Evolutionary conservation across 2,888 invertebrate species (phyloP), one percentile per base, ranked within the genome.

Genomic region (Hypsopygia costalis): DNA sequence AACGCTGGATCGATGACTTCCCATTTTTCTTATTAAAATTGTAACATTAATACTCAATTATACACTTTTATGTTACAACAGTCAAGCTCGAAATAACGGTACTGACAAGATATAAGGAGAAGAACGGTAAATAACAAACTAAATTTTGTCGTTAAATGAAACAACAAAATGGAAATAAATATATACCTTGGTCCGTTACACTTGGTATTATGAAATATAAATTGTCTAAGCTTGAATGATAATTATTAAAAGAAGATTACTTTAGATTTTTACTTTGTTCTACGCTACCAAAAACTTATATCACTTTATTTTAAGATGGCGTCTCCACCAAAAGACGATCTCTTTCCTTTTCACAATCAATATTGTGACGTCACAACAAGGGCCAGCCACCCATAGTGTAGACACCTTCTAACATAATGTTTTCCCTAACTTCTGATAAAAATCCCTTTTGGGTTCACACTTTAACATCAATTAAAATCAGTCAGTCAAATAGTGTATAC

Each of bases 151-250:
- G 56, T 58, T 69, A 49, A 51, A 52, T 44, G 60, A 61, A 69
- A 69, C 62, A 72, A 68, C 69, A 79, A 75, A 65, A 69, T 58
- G 58, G 71, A 90, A 90, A 90, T 90, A 89, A 70, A 63, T 58
- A 66, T 88, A 79, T 91, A 94, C 94, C 93, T 93, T 93, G 93
- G 94, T 94, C 92, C 93, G 93, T 93, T 92, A 93, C 91, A 91
- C 91, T 92, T 91, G 91, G 91, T 92, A 90, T 85, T 62, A 72
- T 61, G 54, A 62, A 72, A 70, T 73, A 67, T 75, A 76, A 80
- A 80, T 65, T 74, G 73, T 63, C 64, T 77, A 75, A 81, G 72
- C 74, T 70, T 72, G 70, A 80, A 78, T 72, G 59, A 69, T 77
- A 76, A 68, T 69, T 70, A 72, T 73, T 68, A 71, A 75, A 68